Evolutionary conservation across 2,797 vertebrate genomes (phyloP), one percentile per base, ranked within the genome.

Genomic region (Oryzias sinensis): DNA sequence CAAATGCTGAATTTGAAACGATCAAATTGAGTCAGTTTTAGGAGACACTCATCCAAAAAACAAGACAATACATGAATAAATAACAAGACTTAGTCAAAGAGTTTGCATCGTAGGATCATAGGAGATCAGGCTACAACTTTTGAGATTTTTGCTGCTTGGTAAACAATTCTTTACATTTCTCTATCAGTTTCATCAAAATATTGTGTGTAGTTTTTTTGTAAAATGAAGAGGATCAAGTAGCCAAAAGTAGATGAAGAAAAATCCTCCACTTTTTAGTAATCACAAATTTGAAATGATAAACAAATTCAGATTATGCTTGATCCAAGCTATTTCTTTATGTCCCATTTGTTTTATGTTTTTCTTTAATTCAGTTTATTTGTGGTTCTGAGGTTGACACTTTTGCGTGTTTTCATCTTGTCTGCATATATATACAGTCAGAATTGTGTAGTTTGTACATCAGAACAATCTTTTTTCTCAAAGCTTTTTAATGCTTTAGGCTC

Each of bases 51-150:
- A 72, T 16, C 68, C 40, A 58, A 24, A 24, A 56, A 53, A 69
- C 24, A 59, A 64, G 79, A 68, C 78, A 65, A 84, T 63, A 64
- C 77, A 68, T 54, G 42, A 75, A 70, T 68, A 59, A 81, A 76
- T 63, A 63, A 67, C 27, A 42, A 55, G 56, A 79, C 52, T 27
- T 51, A 69, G 62, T 59, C 33, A 50, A 57, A 45, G 53, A 60
- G 61, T 47, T 14, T 47, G 62, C 29, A 37, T 13, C 9, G 9
- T 13, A 37, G 11, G 33, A 37, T 13, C 9, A 2, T 13, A 37
- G 11, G 33, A 37, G 33, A 11, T 37, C 9, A 33, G 11, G 33
- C 33, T 37, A 37, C 33, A 37, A 13, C 33, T 37, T 37, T 37
- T 37, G 33, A 37, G 33, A 37, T 37, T 37, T 37, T 11, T 27